Percentiles rank a stretch among this genome's conserved stretches.
phyloP scores from a whole-genome alignment of 2,888 invertebrate genomes.

The Macrosoma leucophasiata region DNA sequence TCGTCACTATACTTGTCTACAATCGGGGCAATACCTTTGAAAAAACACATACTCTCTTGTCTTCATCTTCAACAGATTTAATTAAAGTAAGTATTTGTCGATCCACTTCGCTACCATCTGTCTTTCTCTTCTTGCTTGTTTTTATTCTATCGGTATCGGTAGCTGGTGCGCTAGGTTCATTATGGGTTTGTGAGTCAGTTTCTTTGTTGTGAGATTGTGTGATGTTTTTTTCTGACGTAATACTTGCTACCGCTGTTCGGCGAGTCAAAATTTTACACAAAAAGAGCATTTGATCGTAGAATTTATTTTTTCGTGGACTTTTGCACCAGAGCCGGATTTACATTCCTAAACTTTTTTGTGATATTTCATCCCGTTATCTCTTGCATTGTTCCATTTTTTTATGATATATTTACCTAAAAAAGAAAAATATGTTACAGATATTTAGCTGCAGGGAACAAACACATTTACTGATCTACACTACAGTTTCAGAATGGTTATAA shows the following conservation, averaged over 20 bases:
- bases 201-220: slow-evolving; percentile 23
- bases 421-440: slow-evolving; percentile 21
- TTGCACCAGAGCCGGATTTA: slow-evolving; percentile 28
- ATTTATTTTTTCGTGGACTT: slow-evolving; percentile 28
- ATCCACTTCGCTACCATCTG: slow-evolving; percentile 24
- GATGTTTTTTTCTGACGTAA: slow-evolving; percentile 27
- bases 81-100: slow-evolving; percentile 9
- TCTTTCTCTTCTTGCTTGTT: slow-evolving; percentile 29
- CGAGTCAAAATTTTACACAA: slow-evolving; percentile 21
- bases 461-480: too few relatives aligned
- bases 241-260: slow-evolving; percentile 26
- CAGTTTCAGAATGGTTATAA: slow-evolving; percentile 4
- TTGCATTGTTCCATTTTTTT: slow-evolving; percentile 21
- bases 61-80: slow-evolving; percentile 3
- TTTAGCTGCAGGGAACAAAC: slow-evolving; percentile 13
- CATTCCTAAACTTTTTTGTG: slow-evolving; percentile 29
- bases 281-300: slow-evolving; percentile 20
- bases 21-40: slow-evolving; percentile 27
- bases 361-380: slow-evolving; percentile 31
- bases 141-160: slow-evolving; percentile 25
- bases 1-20: slow-evolving; percentile 29
- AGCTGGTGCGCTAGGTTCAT: slow-evolving; percentile 27
- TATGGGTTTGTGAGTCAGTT: slow-evolving; percentile 28
- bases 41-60: slow-evolving; percentile 25
- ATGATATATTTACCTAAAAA: slow-evolving; percentile 22